Evolutionary conservation across 1,140 invertebrate genomes (phyloP).

Genomic region (Saccostrea cuccullata): DNA sequence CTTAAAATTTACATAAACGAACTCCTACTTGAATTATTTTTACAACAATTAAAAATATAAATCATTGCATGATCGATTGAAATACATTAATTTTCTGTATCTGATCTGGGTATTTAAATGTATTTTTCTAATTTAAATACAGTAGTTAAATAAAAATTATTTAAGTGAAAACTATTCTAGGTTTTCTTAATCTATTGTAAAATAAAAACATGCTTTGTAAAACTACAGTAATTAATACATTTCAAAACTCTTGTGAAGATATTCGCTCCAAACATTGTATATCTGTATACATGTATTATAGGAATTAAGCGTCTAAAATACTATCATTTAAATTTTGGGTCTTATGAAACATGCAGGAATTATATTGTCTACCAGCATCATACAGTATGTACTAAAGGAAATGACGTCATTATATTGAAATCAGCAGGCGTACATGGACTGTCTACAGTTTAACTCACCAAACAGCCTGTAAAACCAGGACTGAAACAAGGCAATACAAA

Average conservation of each 20-base stretch:
- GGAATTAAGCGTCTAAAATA: not conserved
- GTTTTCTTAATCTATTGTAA: not conserved
- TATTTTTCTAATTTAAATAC: too few relatives aligned
- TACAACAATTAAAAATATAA: too few relatives aligned
- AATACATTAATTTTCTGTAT: too few relatives aligned
- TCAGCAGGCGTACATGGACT: not conserved
- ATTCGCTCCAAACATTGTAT: not conserved
- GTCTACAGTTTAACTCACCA: slow-evolving; percentile 33
- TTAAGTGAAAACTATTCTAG: not conserved
- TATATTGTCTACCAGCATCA: not conserved
- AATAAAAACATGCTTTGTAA: not conserved
- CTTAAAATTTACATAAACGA: too few relatives aligned
- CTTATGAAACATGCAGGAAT: not conserved
- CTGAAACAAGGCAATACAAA: slow-evolving; percentile 20
- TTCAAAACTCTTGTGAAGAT: not conserved
- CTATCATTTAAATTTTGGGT: not conserved
- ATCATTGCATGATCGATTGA: too few relatives aligned
- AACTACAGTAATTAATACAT: not conserved
- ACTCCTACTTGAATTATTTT: too few relatives aligned
- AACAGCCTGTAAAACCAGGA: slow-evolving; percentile 17
- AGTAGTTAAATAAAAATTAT: too few relatives aligned
- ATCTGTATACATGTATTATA: too few relatives aligned
- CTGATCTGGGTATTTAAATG: too few relatives aligned
- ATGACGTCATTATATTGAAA: not conserved
- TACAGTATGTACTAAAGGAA: not conserved